Base-by-base conservation (phyloP, 2,888 invertebrate genomes). In the Germaria angustata region DNA sequence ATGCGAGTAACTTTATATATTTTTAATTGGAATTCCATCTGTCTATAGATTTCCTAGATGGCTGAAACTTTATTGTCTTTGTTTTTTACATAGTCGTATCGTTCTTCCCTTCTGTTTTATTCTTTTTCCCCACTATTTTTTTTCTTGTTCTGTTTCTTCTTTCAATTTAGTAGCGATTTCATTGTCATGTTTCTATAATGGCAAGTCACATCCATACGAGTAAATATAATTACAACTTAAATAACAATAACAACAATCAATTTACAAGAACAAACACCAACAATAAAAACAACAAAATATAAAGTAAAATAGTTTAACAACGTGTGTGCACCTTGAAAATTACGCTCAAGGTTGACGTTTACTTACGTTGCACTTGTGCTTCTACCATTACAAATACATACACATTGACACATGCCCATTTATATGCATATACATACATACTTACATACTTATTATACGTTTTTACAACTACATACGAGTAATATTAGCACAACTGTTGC, bases 301-400 rank as follows among this genome's bases (percentile, higher is more conserved):
- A 28, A 32, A 65, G 24, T 24, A 65, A 66, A 57, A 65, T 75
- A 28, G 65, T 69, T 81, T 84, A 85, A 83, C 44, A 85, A 83
- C 44, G 85, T 77, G 36, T 66, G 72, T 84, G 85, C 87, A 88
- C 89, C 89, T 88, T 89, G 88, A 88, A 88, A 87, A 87, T 86
- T 86, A 85, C 86, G 85, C 86, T 85, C 89, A 89, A 89, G 89
- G 89, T 88, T 88, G 86, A 85, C 65, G 72, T 61, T 80, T 57
- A 73, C 55, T 73, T 63, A 55, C 36, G 46, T 17, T 46, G 46
- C 22, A 69, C 55, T 44, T 36, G 24, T 36, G 39, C 39, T 17
- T 20, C 22, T 39, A 36, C 24, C 11, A 41, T 9, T 22, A 36
- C 55, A 15, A n/a, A 24, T 36, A 39, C 34, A 28, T 15, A 1